Evolutionary conservation across 2,113 vertebrate genomes (phyloP).

Genomic region (Tragelaphus imberbis): DNA sequence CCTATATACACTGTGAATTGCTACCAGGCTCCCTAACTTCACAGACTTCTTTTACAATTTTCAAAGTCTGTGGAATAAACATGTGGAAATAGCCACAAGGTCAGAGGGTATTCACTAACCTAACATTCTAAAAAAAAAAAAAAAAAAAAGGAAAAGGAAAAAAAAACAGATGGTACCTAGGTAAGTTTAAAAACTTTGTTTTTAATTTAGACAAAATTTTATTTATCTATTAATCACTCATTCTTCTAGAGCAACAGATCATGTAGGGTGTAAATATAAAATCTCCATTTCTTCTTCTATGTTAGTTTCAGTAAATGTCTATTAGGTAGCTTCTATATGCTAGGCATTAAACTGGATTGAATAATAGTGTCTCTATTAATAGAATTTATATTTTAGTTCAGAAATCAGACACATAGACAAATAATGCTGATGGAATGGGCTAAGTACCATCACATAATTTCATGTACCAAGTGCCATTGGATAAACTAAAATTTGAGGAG

Average conservation of each 20-base stretch:
- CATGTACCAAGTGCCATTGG: background rate
- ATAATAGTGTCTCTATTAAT: background rate
- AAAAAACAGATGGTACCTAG: background rate
- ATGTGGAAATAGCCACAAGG: background rate
- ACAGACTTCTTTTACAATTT: constrained; percentile 1
- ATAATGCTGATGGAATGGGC: background rate
- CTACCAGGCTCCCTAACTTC: background rate
- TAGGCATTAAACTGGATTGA: background rate
- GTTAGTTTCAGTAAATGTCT: constrained; percentile 21
- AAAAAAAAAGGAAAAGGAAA: background rate
- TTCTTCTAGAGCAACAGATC: background rate
- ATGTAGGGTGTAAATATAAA: background rate
- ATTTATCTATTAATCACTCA: background rate
- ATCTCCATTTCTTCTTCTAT: constrained; percentile 7
- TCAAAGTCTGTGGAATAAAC: constrained; percentile 38
- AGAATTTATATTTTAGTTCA: constrained; percentile 50
- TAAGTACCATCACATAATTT: background rate
- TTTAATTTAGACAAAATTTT: constrained; percentile 1
- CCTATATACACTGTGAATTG: background rate
- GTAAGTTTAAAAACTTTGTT: background rate
- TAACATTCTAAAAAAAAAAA: background rate
- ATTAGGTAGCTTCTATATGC: background rate
- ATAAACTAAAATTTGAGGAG: constrained; percentile 42
- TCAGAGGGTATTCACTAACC: background rate
- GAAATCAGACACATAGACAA: background rate